phyloP scores from a whole-genome alignment of 2,113 vertebrate species.

The Australoheros scitulus region DNA sequence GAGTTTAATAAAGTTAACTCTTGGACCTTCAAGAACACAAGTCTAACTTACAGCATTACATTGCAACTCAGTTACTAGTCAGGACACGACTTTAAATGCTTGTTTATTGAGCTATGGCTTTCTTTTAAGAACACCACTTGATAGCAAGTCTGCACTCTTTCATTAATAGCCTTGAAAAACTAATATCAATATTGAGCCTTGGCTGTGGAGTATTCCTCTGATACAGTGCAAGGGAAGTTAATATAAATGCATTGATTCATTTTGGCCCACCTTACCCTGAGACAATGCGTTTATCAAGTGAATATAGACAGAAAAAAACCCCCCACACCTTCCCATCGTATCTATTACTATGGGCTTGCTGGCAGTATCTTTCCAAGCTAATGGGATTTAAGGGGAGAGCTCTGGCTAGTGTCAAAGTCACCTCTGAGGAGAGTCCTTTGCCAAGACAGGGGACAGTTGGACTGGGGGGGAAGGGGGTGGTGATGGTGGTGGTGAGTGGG shows the following conservation, averaged over 20 bases:
- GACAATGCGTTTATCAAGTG: conserved; percentile 33
- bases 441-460: conserved; percentile 70
- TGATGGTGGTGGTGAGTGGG: neutral
- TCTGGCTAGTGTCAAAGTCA: conserved; percentile 80
- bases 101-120: neutral
- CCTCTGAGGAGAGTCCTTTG: conserved; percentile 72
- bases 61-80: neutral
- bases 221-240: conserved; percentile 16
- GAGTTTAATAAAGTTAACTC: neutral
- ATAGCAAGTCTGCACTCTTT: neutral
- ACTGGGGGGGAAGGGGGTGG: neutral
- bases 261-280: neutral
- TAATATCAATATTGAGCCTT: conserved; percentile 17
- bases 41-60: neutral
- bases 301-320: conserved; percentile 4
- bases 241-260: conserved; percentile 44
- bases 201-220: neutral
- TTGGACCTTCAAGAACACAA: neutral
- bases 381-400: conserved; percentile 70
- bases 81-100: neutral
- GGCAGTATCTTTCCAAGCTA: conserved; percentile 51
- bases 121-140: neutral
- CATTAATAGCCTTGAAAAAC: conserved; percentile 16
- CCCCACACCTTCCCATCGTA: conserved; percentile 10
- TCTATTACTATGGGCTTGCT: conserved; percentile 37